These are phyloP conservation scores for Oeneis ivallda DNA, from an alignment of 2,888 invertebrate species.

Conservation along the genomic window DNA sequence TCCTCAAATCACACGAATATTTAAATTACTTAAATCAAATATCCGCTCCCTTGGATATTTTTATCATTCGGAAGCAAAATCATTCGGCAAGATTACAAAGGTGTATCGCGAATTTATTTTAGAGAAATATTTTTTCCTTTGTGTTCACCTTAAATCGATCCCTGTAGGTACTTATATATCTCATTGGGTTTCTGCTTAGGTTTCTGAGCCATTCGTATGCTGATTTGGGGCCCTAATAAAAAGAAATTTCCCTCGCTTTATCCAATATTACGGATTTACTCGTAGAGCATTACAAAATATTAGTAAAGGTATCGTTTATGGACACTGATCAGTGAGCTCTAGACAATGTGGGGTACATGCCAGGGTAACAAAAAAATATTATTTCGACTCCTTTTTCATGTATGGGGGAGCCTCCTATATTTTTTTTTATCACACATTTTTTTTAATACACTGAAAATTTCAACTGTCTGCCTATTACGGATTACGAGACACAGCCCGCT, in stretches of 20 bases:
- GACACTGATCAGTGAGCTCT: no score
- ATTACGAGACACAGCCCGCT: no score
- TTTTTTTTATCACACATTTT: no score
- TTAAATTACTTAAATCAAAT: neutral
- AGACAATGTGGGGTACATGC: no score
- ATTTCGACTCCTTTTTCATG: no score
- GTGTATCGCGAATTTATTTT: neutral
- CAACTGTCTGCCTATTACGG: no score
- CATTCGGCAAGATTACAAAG: neutral
- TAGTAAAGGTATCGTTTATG: no score
- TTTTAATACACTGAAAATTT: no score
- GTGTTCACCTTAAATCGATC: conserved; percentile 15
- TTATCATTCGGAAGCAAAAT: neutral
- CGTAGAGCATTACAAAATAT: neutral
- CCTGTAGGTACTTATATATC: conserved; percentile 30
- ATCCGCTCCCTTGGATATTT: neutral
- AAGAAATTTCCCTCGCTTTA: conserved; percentile 30
- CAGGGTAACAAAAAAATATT: no score
- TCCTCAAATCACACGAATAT: neutral
- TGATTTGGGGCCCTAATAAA: conserved; percentile 34
- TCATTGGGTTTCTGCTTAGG: conserved; percentile 32
- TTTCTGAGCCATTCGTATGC: conserved; percentile 36
- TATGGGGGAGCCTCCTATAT: no score
- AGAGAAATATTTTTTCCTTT: neutral
- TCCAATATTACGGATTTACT: conserved; percentile 16